Percentiles rank a stretch among this genome's conserved stretches.
Evolutionary conservation across 2,113 vertebrate genomes (phyloP).

Genomic region (Salminus brasiliensis): DNA sequence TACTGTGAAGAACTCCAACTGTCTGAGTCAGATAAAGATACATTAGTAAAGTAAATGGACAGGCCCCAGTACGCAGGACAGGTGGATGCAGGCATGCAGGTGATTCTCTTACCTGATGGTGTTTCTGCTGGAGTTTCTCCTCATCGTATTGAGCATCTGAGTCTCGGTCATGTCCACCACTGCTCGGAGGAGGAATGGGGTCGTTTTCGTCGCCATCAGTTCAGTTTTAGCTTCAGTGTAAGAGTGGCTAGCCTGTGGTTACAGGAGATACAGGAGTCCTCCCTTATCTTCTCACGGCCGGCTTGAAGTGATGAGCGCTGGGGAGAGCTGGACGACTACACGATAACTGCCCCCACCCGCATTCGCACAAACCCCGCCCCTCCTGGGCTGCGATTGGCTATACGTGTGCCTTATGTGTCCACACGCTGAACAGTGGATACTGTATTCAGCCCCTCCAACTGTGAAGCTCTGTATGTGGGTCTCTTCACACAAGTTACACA

Average conservation of each 20-base stretch:
- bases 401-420: neutral
- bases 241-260: too few species aligned
- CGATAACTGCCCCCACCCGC: neutral
- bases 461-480: too few species aligned
- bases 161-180: slow-evolving; percentile 61
- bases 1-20: too few species aligned
- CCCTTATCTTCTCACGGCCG: neutral
- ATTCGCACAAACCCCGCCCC: neutral
- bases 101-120: slow-evolving; percentile 61
- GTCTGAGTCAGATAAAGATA: too few species aligned
- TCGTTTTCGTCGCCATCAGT: slow-evolving; percentile 59
- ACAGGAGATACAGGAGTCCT: too few species aligned
- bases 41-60: too few species aligned
- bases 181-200: slow-evolving; percentile 32
- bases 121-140: slow-evolving; percentile 44
- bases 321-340: neutral
- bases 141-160: slow-evolving; percentile 13
- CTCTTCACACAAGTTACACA: too few species aligned
- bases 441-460: too few species aligned
- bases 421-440: too few species aligned
- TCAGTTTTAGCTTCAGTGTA: neutral
- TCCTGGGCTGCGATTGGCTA: neutral
- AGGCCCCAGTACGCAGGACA: too few species aligned
- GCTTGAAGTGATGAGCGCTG: neutral
- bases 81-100: too few species aligned